Conservation (phyloP, 2,113 vertebrate species). For the Plecotus auritus region DNA sequence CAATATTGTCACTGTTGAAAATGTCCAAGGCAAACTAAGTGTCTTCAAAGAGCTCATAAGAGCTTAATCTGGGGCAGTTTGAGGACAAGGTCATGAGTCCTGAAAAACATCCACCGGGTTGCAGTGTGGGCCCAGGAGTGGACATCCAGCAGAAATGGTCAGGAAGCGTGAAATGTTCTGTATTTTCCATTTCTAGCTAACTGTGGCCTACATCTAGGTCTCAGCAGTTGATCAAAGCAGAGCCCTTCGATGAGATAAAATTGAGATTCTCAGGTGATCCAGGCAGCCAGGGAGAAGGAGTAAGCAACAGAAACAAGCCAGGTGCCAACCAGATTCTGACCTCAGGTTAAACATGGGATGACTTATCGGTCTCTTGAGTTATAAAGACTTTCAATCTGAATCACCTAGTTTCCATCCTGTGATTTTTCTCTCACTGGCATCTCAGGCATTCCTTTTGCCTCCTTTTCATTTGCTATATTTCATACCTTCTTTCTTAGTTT, state of each 20-base stretch:
- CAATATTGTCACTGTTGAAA: background rate
- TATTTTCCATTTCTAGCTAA: background rate
- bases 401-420: background rate
- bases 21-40: background rate
- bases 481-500: background rate
- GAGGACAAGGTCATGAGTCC: background rate
- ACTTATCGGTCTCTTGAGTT: background rate
- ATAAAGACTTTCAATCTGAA: background rate
- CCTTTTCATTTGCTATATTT: background rate
- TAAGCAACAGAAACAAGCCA: background rate
- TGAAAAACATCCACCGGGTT: background rate
- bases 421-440: background rate
- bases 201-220: background rate
- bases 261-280: background rate
- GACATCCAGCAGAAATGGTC: background rate
- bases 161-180: background rate
- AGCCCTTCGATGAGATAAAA: background rate
- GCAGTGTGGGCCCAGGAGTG: background rate
- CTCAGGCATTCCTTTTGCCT: background rate
- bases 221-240: background rate
- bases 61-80: background rate
- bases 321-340: background rate
- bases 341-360: background rate
- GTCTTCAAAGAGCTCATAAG: background rate
- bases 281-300: background rate